Evolutionary conservation across 2,888 invertebrate genomes (phyloP), one percentile per base, ranked within the genome.

Genomic region (Tortrix viridana): DNA sequence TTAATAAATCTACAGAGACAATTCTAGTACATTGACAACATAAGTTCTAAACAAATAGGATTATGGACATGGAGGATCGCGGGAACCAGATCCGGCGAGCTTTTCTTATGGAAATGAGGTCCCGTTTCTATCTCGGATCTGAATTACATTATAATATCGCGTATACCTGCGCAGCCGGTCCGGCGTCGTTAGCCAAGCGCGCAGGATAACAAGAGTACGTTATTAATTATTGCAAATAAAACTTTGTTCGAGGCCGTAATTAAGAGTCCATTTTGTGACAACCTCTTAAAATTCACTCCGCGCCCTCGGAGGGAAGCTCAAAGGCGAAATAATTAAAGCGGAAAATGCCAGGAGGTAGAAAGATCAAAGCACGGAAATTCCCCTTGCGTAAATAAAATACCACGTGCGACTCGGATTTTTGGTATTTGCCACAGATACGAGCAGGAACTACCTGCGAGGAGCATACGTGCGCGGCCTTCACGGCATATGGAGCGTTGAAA

Each of bases 241-340:
- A 87, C 79, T 79, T 79, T 74, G 80, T 72, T 77, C 60, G 58
- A 69, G 77, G 64, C 74, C 79, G 84, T 88, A 91, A 91, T 91
- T 90, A 91, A 89, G 87, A 85, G 87, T 86, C 84, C 86, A 88
- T 91, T 90, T 89, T 84, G 86, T 78, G 85, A 86, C 85, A 85
- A 82, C 79, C 87, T 89, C 86, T 91, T 89, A 86, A 90, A 90
- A 91, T 91, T 90, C 89, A 84, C 81, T 84, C 80, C 84, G 77
- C 86, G 85, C 79, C 76, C 77, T 68, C 69, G 71, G 72, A 74
- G 84, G 81, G 84, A 78, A 79, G 82, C 84, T 87, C 85, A 86
- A 86, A 89, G 85, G 88, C 84, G 82, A 89, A 89, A 91, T 91
- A 90, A 91, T 91, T 91, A 91, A 88, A 86, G 85, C 80, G 76